Base-by-base conservation (phyloP, 2,113 vertebrate genomes). In the Ancistrus triradiatus region DNA sequence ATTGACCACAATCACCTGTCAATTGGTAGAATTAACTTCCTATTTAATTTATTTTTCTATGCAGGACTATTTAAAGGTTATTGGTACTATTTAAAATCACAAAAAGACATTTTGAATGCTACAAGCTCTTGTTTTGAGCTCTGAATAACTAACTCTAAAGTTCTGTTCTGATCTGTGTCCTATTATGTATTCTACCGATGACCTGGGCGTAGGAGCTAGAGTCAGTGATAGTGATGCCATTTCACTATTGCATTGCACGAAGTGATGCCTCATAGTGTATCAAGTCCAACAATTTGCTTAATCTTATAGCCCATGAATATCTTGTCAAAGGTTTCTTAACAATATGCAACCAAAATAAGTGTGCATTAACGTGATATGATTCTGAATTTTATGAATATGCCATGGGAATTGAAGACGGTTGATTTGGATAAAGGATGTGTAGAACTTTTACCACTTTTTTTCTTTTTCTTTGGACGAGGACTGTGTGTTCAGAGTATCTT, bases 291-390 rank as follows among this genome's bases (percentile, higher is more conserved):
- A 19, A 72, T 83, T 85, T 82, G 77, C 77, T 79, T 80, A 81
- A 81, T 84, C 83, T 82, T 86, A 78, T 85, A 85, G 84, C 83
- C 82, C 80, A 76, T 66, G 80, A 73, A 66, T 84, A 87, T 87
- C 81, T 83, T 88, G 84, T 90, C 76, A 79, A 84, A 80, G 63
- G 70, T 84, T 88, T 86, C 70, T 82, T 79, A 82, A 84, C 78
- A 84, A 85, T 89, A 90, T 87, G 86, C 86, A 90, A 90, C 88
- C 87, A 88, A 89, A 88, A 89, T 87, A 88, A 85, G 86, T 88
- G 85, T 88, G 87, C 86, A 87, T 89, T 89, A 82, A 84, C 78
- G 78, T 78, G 73, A 83, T 77, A 78, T 75, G 79, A 72, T 86
- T 87, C 79, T 80, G 79, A 70, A 70, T 77, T 56, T 73, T 69